Evolutionary conservation across 2,797 vertebrate genomes (phyloP), one percentile per base, ranked within the genome.

Genomic region (Pantherophis alleghaniensis): DNA sequence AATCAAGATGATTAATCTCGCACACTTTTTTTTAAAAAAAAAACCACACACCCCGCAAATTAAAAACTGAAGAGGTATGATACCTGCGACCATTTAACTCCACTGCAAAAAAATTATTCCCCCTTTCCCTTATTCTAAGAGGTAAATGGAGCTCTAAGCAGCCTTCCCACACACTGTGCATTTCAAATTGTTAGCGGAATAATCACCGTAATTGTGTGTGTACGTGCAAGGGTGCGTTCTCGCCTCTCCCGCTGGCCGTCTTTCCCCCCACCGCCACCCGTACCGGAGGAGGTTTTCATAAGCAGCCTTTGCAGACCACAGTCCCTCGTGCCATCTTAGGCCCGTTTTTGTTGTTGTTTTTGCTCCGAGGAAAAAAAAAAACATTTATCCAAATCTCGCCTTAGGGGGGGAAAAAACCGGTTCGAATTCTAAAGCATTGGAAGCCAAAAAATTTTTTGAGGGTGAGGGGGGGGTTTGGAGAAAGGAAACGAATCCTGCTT

Each of bases 401-500:
- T 42, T 18, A 1, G 14, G 12, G 60, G 4, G 2, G 16, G 1
- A 2, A 2, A 7, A 24, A 86, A 7, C 3, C 3, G 6, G 24
- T 22, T 86, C 1, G 42, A 32, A 87, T 57, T 26, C 20, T 24
- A 90, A 86, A 7, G 18, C 20, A 7, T 26, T 55, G 5, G 10
- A 92, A 63, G 69, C 13, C 42, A 90, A 66, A 42, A 42, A 2
- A 42, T 3, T 2, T 42, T 42, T 42, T 42, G 42, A 42, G 42
- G 42, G 42, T 42, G 12, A 12, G 32, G 0, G 51, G 1, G 18
- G n/a, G 1, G 28, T 4, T 14, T 1, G 20, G n/a, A 37, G 3
- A 51, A 28, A 47, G 74, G 37, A 83, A 59, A 24, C 20, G 1
- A 60, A 61, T 37, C 53, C 94, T 94, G 91, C 92, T 0, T 86